Evolutionary conservation across 1,140 invertebrate species (phyloP), one percentile per base, ranked within the genome.

Genomic region (Tetragonula clypearis): DNA sequence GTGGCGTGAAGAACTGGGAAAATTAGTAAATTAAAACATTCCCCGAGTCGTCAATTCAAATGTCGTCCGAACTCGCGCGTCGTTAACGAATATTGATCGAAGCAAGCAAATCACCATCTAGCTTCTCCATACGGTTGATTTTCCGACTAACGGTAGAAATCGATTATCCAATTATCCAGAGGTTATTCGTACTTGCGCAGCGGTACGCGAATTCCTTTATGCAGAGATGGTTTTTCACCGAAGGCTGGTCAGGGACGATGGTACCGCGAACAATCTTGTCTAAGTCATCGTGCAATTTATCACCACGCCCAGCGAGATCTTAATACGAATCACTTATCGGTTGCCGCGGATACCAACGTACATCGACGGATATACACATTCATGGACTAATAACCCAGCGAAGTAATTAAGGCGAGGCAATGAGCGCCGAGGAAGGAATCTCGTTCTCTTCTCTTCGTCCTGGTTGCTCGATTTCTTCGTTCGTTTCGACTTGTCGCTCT

Each of bases 281-380:
- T 88, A 82, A 89, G 88, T 87, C 89, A 86, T 84, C 86, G 89
- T 88, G 88, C 88, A 91, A 92, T 92, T 92, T 91, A 92, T 92
- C 84, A 90, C 89, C 91, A 90, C 88, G 90, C 88, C 89, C 85
- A 86, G 85, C 89, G 90, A 92, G 90, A 91, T 92, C 90, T 92
- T 92, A 91, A 92, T 92, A 90, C 89, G 88, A 91, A 91, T 91
- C 91, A 91, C 89, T 90, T 91, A 91, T 91, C 87, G 88, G 80
- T 86, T 85, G 66, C 79, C 78, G 79, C 35, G 60, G 65, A 86
- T 90, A 85, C 86, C 49, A 65, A 82, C 74, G 58, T 68, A 26
- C 73, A 82, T 53, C 56, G 14, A 74, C 81, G 58, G 58, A 72
- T 82, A 68, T 66, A 66, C 73, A 82, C 60, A 80, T 82, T 26